Base-by-base conservation (phyloP, 1,140 invertebrate species). In the Hylaeus volcanicus region DNA sequence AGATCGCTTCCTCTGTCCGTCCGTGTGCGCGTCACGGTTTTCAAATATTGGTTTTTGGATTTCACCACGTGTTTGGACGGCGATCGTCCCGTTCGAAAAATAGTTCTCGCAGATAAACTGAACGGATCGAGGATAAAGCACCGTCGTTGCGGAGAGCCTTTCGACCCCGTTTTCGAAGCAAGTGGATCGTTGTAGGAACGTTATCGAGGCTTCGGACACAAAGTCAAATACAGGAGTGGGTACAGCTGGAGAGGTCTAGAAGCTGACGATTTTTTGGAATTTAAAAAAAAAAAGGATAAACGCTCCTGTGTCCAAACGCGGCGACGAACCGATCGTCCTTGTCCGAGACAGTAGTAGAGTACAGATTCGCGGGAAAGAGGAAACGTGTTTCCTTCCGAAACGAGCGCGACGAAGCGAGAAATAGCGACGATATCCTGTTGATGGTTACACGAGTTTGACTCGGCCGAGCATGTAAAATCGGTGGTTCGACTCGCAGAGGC, bases 11-110 rank as follows among this genome's bases (percentile, higher is more conserved):
- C 5, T 4, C 60, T 53, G 53, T 75, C 53, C 8, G 12, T 39
- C 39, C 26, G 26, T 26, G 26, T 26, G 26, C 26, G 26, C 26
- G 26, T 26, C 26, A 26, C 26, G 26, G 26, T 65, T 60, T 68
- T 14, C 69, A 81, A 87, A 88, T 87, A 85, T 85, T 79, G 64
- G 72, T 56, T 76, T 78, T 66, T 81, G 58, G 66, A 81, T 81
- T 64, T 65, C 14, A 61, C 60, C 55, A 66, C 51, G 74, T 51
- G 74, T 45, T 58, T 53, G 12, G 14, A 3, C 51, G 12, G 12
- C 56, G 39, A 56, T 71, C 55, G 55, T 39, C 12, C 6, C 41
- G 58, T 9, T 14, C 15, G 68, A 43, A 26, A 56, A 56, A 55
- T 70, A 39, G 37, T 41, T 15, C n/a, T 41, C n/a, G 43, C 15